Evolutionary conservation across 2,797 vertebrate genomes (phyloP).

Genomic region (Clarias laeviceps): DNA sequence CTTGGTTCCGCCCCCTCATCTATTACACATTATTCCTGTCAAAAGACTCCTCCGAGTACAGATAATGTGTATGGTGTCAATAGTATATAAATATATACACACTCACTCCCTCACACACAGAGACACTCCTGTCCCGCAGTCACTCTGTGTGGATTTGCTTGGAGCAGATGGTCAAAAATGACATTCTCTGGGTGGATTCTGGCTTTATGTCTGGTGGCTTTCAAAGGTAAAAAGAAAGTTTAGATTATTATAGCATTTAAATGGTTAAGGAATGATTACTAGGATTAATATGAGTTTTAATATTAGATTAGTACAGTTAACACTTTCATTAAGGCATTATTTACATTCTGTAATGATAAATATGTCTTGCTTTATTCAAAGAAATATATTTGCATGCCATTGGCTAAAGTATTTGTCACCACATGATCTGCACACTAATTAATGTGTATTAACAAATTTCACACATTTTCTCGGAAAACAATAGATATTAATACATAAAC

Average conservation of each 20-base stretch:
- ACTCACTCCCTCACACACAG: slow-evolving; percentile 35
- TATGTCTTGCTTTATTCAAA: slow-evolving; percentile 49
- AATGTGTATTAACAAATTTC: neutral
- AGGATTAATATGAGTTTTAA: neutral
- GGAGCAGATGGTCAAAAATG: slow-evolving; percentile 65
- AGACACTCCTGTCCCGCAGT: slow-evolving; percentile 53
- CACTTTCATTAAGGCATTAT: slow-evolving; percentile 34
- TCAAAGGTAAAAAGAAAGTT: slow-evolving; percentile 71
- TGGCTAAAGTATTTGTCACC: neutral
- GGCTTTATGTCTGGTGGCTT: slow-evolving; percentile 63
- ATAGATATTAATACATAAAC: neutral
- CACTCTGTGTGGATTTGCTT: slow-evolving; percentile 58
- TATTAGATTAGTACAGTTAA: slow-evolving; percentile 10
- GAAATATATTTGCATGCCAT: slow-evolving; percentile 49
- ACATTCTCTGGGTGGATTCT: slow-evolving; percentile 64
- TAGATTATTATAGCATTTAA: slow-evolving; percentile 35
- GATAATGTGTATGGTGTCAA: slow-evolving; percentile 58
- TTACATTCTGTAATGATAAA: slow-evolving; percentile 33
- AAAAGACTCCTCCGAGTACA: slow-evolving; percentile 57
- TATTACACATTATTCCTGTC: slow-evolving; percentile 62
- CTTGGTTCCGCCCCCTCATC: slow-evolving; percentile 58
- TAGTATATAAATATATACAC: slow-evolving; percentile 54
- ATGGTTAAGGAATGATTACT: slow-evolving; percentile 20
- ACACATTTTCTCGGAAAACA: neutral
- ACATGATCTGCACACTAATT: neutral